Evolutionary conservation across 2,797 vertebrate species (phyloP).

Genomic region (Hemitrygon akajei): DNA sequence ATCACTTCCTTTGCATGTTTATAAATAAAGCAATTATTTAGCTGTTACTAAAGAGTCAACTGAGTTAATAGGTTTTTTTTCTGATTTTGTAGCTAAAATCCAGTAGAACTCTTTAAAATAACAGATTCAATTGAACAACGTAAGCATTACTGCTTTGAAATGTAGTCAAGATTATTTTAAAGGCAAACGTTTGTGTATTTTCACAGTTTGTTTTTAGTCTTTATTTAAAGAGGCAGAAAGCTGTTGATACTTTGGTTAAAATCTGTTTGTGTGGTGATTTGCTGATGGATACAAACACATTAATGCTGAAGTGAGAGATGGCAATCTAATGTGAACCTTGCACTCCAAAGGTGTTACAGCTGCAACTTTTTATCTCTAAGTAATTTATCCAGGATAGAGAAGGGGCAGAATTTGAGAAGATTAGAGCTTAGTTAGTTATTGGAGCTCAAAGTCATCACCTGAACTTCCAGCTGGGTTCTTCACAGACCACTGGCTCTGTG

Average conservation of each 20-base stretch:
- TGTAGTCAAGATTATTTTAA: neutral
- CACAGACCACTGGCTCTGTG: too few relatives aligned
- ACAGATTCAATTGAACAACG: neutral
- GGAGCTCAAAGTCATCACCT: too few relatives aligned
- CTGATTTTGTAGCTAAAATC: neutral
- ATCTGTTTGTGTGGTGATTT: constrained; percentile 29
- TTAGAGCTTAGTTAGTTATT: neutral
- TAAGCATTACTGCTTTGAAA: too few relatives aligned
- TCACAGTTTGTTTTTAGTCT: neutral
- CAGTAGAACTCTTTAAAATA: neutral
- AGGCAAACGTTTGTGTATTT: neutral
- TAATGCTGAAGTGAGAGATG: neutral
- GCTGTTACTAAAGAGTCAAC: neutral
- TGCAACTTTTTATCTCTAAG: neutral
- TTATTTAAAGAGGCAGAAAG: neutral
- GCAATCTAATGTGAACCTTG: neutral
- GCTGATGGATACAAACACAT: neutral
- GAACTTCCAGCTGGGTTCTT: too few relatives aligned
- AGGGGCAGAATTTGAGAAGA: neutral
- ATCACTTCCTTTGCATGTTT: neutral
- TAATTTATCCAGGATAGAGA: neutral
- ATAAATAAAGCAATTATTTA: too few relatives aligned
- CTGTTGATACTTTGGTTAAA: neutral
- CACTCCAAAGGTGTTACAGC: neutral
- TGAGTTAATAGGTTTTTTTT: too few relatives aligned